Percentiles rank a stretch among this genome's conserved stretches.
phyloP scores from a whole-genome alignment of 2,113 vertebrate genomes.

The Irena cyanogastra region DNA sequence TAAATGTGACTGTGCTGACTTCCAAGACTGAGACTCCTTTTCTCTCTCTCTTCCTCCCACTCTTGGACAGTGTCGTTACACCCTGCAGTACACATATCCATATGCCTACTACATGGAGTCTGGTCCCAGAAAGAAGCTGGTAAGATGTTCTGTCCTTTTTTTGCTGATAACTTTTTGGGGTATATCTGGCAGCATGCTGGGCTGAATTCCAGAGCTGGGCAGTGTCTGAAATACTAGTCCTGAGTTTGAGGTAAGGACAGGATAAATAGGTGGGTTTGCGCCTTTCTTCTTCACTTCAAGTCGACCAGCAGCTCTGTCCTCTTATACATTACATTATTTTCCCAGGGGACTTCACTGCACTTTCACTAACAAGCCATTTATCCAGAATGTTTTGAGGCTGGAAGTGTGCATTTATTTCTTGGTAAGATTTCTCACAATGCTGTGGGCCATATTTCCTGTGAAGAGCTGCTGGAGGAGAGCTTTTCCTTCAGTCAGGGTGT shows the following conservation, averaged over 20 bases:
- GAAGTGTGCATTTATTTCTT: background rate
- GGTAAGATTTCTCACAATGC: background rate
- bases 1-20: background rate
- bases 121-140: constrained; percentile 95
- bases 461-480: background rate
- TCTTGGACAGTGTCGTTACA: constrained; percentile 89
- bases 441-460: background rate
- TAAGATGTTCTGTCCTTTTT: constrained; percentile 68
- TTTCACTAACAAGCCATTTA: constrained; percentile 17
- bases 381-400: constrained; percentile 4
- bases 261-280: background rate
- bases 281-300: background rate
- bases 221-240: background rate
- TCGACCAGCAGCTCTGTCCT: background rate
- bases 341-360: background rate
- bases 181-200: background rate
- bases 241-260: background rate
- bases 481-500: background rate
- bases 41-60: background rate
- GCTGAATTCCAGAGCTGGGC: background rate
- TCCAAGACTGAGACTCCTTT: background rate
- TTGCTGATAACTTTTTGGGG: background rate
- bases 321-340: background rate
- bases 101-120: constrained; percentile 99
- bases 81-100: constrained; percentile 97